Evolutionary conservation across 2,888 invertebrate genomes (phyloP), one percentile per base, ranked within the genome.

Genomic region (Ditylenchus weischeri): DNA sequence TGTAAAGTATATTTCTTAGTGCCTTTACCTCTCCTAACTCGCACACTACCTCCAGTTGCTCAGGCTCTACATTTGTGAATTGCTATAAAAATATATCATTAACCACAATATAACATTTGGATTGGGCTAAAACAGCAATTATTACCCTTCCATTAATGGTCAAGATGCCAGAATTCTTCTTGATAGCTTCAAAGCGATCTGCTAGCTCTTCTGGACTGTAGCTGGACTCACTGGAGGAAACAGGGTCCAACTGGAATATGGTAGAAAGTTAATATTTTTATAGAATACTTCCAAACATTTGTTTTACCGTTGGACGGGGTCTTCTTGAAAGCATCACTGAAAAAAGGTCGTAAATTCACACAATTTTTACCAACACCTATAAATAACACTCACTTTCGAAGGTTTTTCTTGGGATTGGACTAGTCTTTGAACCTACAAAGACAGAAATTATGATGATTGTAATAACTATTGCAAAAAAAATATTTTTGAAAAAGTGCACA

Each of bases 91-190:
- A 43, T 71, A 57, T 51, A 43, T 51, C 23, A 35, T 23, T 38
- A 48, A 36, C 35, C 23, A 21, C 29, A 74, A 62, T 19, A 75
- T 58, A 15, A 66, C 50, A 15, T 29, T 29, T 29, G 29, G 5
- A 29, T 29, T 29, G 29, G 5, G 29, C 29, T 29, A 29, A 29
- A 29, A 29, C 3, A 29, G 29, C 29, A 29, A 29, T 29, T 29
- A 69, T 77, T 36, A 66, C 35, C 36, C 60, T 57, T 35, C 76
- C 72, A 47, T 70, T 65, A 29, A 74, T 73, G 23, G 57, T 61
- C 15, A 74, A 61, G 23, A 62, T 50, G 8, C 74, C 75, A 5
- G 77, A 77, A 11, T 69, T 68, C 21, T 69, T 62, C 21, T 68
- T 29, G 36, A 76, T 75, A 19, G 50, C n/a, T 54, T 74, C 50